Evolutionary conservation across 92 coral and sea anemone species (phyloP), one percentile per base, ranked within the genome.

Genomic region (Phenganax marumi): DNA sequence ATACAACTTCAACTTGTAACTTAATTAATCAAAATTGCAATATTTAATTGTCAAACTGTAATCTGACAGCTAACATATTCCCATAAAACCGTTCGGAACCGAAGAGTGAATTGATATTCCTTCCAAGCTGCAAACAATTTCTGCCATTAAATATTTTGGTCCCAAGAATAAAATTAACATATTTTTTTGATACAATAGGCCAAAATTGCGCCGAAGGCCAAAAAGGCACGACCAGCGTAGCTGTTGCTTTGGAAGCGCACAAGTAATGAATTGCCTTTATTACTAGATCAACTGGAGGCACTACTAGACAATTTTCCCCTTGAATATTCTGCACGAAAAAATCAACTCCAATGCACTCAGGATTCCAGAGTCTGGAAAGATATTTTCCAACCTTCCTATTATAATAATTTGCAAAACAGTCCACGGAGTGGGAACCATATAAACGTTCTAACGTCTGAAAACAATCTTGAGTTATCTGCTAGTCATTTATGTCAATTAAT

Each of bases 271-370:
- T 10, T 10, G 60, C 60, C 60, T n/a, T 54, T 10, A 54, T 54
- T 10, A 54, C 60, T n/a, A 54, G n/a, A n/a, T n/a, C 10, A 10
- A 77, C 82, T 12, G 82, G 82, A 6, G 82, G 82, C 10, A 60
- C 73, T 22, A 77, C 13, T 8, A 77, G n/a, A 56, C 82, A 77
- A 21, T 60, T 63, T 22, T 47, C 54, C 3, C 66, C 50, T 11
- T 21, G 10, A n/a, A 86, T 16, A 52, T 48, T n/a, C 33, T 86
- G 87, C 18, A 89, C 89, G 62, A 89, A 85, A 52, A 80, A 85
- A 75, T 81, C 89, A 7, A 88, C 86, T 7, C 91, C 86, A 11
- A 8, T 7, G n/a, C 68, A 50, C 17, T 88, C 91, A 39, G 89
- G 84, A 52, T 80, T 88, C 84, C 91, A 88, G 55, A 65, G 75